Percentiles rank a stretch among this genome's conserved stretches.
Conservation (phyloP, 2,888 invertebrate species). For the Tortrix viridana region DNA sequence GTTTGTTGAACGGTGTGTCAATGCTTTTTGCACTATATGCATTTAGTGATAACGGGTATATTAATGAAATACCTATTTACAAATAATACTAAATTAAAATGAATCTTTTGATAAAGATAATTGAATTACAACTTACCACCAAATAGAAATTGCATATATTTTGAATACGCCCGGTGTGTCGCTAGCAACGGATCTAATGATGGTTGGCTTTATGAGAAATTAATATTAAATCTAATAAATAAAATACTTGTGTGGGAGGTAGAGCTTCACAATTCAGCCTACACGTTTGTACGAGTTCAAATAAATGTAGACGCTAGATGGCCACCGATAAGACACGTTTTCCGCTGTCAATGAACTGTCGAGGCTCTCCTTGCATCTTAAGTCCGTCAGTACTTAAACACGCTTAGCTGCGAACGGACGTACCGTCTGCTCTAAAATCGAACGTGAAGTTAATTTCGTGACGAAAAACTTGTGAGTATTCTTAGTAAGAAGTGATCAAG, state of each 20-base stretch:
- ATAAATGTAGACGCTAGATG: constrained; percentile 46
- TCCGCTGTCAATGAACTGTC: constrained; percentile 44
- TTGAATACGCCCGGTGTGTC: no score
- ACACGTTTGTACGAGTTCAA: constrained; percentile 22
- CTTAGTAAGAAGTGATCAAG: constrained; percentile 52
- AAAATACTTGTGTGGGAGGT: constrained; percentile 23
- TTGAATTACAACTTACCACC: no score
- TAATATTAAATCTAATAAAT: not conserved
- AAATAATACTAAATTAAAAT: no score
- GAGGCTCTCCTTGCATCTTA: constrained; percentile 42
- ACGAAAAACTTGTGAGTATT: constrained; percentile 57
- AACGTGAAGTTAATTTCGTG: constrained; percentile 54
- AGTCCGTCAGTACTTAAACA: constrained; percentile 63
- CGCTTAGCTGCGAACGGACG: constrained; percentile 53
- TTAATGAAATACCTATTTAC: no score
- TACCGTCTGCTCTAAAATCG: constrained; percentile 41
- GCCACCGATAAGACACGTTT: constrained; percentile 52
- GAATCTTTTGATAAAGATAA: no score
- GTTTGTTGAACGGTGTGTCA: no score
- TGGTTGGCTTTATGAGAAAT: no score
- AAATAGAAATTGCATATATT: no score
- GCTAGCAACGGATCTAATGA: no score
- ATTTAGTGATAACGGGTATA: no score
- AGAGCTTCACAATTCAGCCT: constrained; percentile 11
- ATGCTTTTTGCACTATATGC: no score